phyloP scores from a whole-genome alignment of 2,113 vertebrate genomes.

The Calyptomena viridis region DNA sequence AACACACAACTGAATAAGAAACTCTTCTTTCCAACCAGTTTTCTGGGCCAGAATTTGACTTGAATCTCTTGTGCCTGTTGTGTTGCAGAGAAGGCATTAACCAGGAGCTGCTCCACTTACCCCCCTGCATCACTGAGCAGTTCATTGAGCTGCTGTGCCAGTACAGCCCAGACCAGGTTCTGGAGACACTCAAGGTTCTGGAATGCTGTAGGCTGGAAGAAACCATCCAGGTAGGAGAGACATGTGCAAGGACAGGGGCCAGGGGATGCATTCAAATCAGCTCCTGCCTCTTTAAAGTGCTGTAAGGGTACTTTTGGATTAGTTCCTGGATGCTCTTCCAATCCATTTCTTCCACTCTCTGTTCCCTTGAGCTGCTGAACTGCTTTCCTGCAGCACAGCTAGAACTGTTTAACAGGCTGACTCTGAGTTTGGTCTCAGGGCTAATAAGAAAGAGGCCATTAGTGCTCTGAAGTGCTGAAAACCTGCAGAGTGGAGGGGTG shows the following conservation, averaged over 20 bases:
- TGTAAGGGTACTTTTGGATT: neutral
- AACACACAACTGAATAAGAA: neutral
- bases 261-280: neutral
- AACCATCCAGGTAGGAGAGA: conserved; percentile 83
- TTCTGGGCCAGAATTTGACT: neutral
- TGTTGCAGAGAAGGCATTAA: conserved; percentile 83
- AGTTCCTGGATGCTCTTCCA: neutral
- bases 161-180: conserved; percentile 81
- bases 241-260: neutral
- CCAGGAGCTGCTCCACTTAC: conserved; percentile 69
- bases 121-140: conserved; percentile 82
- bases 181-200: conserved; percentile 81
- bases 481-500: neutral
- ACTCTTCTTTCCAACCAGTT: neutral
- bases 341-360: neutral
- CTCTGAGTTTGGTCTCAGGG: neutral
- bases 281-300: neutral
- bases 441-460: neutral
- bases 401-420: neutral
- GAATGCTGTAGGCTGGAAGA: conserved; percentile 90
- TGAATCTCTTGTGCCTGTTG: neutral
- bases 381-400: neutral
- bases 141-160: conserved; percentile 86
- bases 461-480: neutral
- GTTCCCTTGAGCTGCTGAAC: neutral